These are phyloP conservation scores for Phoronis australis DNA, from an alignment of 2,888 invertebrate genomes.

Conservation along the genomic window DNA sequence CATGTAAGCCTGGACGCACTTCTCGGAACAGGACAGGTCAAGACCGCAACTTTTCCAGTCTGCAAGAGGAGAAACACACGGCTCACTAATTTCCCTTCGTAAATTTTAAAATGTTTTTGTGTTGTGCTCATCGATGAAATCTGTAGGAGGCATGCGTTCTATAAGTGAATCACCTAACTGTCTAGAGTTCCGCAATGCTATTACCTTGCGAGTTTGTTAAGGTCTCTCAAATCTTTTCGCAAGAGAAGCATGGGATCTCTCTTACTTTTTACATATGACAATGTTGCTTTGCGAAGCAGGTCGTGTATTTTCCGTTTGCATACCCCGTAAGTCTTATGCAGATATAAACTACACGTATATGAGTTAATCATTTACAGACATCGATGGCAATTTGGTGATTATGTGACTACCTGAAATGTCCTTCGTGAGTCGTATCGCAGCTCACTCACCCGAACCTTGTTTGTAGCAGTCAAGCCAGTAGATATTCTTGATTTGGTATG, in stretches of 20 bases:
- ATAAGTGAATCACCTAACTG: not conserved
- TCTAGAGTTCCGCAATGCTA: not conserved
- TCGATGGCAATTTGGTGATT: too few species aligned
- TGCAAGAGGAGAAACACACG: constrained; percentile 10
- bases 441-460: constrained; percentile 25
- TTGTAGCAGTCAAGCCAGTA: constrained; percentile 45
- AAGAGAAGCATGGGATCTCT: not conserved
- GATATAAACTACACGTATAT: too few species aligned
- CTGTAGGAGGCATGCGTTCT: not conserved
- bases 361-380: too few species aligned
- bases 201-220: not conserved
- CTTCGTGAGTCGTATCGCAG: not conserved
- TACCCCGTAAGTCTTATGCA: too few species aligned
- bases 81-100: too few species aligned
- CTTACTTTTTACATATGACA: too few species aligned
- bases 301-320: too few species aligned
- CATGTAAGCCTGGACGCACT: constrained; percentile 31
- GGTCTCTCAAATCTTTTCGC: not conserved
- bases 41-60: constrained; percentile 27
- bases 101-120: too few species aligned
- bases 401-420: not conserved
- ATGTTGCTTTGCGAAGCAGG: too few species aligned
- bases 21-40: constrained; percentile 24
- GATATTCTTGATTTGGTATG: constrained; percentile 40
- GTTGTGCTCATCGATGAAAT: too few species aligned